Percentiles rank a stretch among this genome's conserved stretches.
phyloP scores from a whole-genome alignment of 2,113 vertebrate genomes.

The Misgurnus mizolepis region DNA sequence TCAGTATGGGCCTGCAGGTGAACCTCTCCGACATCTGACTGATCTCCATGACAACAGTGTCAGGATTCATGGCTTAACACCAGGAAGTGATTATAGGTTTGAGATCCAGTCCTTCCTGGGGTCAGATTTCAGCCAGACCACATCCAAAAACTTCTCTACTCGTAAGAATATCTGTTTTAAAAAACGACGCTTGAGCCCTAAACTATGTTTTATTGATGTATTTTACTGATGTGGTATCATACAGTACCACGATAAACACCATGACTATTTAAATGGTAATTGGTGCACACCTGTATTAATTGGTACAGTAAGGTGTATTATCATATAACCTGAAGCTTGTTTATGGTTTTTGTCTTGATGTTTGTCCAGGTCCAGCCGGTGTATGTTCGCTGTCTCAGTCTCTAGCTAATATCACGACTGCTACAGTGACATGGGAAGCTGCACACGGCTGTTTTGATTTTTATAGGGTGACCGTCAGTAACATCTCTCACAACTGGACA shows the following conservation, averaged over 20 bases:
- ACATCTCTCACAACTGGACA: constrained; percentile 64
- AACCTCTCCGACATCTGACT: constrained; percentile 59
- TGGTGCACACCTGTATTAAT: no score
- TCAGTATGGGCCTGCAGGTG: constrained; percentile 59
- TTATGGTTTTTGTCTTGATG: neutral
- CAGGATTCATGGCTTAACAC: constrained; percentile 75
- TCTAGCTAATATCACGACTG: constrained; percentile 73
- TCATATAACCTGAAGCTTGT: neutral
- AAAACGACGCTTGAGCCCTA: no score
- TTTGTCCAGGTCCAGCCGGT: constrained; percentile 74
- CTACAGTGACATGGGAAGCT: constrained; percentile 76
- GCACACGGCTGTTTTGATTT: constrained; percentile 77
- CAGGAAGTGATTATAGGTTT: constrained; percentile 80
- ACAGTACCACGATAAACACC: no score
- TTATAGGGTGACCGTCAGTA: constrained; percentile 77
- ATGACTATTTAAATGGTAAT: no score
- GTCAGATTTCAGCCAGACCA: constrained; percentile 53
- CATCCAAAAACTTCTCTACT: constrained; percentile 44
- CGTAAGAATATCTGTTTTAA: constrained; percentile 34
- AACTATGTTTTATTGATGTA: neutral
- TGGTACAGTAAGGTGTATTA: no score
- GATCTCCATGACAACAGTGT: constrained; percentile 62
- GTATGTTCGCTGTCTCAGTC: constrained; percentile 74
- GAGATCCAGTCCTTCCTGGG: constrained; percentile 77
- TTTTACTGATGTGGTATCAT: neutral